phyloP scores from a whole-genome alignment of 1,140 invertebrate genomes.

The Apolygus lucorum region DNA sequence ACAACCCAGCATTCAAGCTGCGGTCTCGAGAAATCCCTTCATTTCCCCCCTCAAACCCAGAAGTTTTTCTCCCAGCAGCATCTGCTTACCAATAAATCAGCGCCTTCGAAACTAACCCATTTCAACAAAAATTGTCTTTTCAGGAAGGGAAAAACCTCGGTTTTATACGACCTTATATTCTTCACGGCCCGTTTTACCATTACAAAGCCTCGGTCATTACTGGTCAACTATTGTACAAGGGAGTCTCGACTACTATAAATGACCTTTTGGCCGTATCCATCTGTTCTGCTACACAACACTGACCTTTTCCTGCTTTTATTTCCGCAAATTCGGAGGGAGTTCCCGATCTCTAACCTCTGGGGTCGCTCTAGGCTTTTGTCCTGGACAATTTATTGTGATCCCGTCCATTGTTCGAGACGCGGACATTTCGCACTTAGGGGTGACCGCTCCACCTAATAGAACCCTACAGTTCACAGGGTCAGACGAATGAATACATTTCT shows the following conservation, averaged over 20 bases:
- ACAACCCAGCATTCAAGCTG: conserved; percentile 3
- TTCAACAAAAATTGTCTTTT: not conserved
- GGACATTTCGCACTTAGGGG: not conserved
- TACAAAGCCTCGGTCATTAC: conserved; percentile 4
- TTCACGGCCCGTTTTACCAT: conserved; percentile 6
- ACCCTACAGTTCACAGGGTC: conserved; percentile 9
- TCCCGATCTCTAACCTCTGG: not conserved
- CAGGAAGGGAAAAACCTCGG: not conserved
- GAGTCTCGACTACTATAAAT: conserved; percentile 2
- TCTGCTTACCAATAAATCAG: conserved; percentile 12
- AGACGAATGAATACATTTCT: conserved; percentile 16
- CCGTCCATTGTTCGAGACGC: not conserved
- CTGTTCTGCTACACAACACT: conserved; percentile 3
- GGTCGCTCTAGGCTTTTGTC: not conserved
- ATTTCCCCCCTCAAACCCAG: too few species aligned
- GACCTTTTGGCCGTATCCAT: conserved; percentile 7
- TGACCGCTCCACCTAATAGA: conserved; percentile 9
- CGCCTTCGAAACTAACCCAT: not conserved
- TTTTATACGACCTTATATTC: not conserved
- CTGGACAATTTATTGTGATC: conserved; percentile 5
- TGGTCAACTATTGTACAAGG: conserved; percentile 10
- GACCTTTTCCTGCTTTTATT: conserved; percentile 11
- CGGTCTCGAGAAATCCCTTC: not conserved
- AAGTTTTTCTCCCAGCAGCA: too few species aligned
- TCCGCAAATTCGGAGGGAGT: conserved; percentile 4